These are phyloP conservation scores for Pampus argenteus DNA, from an alignment of 2,797 vertebrate genomes.

Conservation along the genomic window DNA sequence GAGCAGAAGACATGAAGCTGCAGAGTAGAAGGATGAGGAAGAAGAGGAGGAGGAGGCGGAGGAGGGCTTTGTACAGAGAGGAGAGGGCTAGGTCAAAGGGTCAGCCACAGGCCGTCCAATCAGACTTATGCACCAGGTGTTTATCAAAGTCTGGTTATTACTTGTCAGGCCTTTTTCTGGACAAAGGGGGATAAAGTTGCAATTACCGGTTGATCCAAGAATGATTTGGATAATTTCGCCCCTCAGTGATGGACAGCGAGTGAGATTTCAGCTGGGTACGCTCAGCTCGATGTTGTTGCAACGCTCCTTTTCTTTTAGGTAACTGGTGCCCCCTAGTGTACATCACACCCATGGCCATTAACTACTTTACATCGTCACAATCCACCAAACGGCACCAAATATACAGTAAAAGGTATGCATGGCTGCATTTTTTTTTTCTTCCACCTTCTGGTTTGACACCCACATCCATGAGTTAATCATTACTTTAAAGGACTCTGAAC, in stretches of 20 bases:
- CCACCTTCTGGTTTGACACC: slow-evolving; percentile 53
- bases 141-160: slow-evolving; percentile 56
- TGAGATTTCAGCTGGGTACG: slow-evolving; percentile 27
- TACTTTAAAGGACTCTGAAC: slow-evolving; percentile 54
- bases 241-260: slow-evolving; percentile 29
- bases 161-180: slow-evolving; percentile 42
- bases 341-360: slow-evolving; percentile 56
- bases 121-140: slow-evolving; percentile 49
- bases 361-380: slow-evolving; percentile 71
- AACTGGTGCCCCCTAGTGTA: slow-evolving; percentile 70
- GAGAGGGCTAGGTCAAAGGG: slow-evolving; percentile 44
- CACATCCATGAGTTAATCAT: slow-evolving; percentile 58
- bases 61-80: slow-evolving; percentile 57
- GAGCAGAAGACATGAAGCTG: slow-evolving; percentile 73
- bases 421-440: slow-evolving; percentile 42
- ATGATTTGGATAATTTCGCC: slow-evolving; percentile 29
- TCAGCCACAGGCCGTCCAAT: slow-evolving; percentile 66
- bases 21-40: no score
- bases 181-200: slow-evolving; percentile 35
- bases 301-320: slow-evolving; percentile 54
- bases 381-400: slow-evolving; percentile 74
- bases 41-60: slow-evolving; percentile 18
- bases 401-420: slow-evolving; percentile 63
- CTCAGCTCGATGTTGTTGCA: slow-evolving; percentile 37
- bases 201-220: slow-evolving; percentile 29